Evolutionary conservation across 2,888 invertebrate genomes (phyloP).

Genomic region (Actias luna): DNA sequence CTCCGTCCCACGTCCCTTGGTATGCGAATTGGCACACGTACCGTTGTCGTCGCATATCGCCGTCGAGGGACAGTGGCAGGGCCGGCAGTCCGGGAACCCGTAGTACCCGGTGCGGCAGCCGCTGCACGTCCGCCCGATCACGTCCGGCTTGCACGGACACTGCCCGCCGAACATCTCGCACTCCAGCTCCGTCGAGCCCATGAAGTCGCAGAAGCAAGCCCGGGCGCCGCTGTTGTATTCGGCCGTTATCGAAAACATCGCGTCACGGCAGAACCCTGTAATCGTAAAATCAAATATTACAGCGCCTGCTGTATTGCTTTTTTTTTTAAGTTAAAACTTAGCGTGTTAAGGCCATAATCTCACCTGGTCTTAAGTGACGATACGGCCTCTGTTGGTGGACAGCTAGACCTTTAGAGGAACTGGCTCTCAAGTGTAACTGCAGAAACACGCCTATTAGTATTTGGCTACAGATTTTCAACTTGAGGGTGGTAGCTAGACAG

Average conservation of each 20-base stretch:
- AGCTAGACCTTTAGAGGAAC: too few species aligned
- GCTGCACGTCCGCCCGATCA: slow-evolving; percentile 94
- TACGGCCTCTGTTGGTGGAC: too few species aligned
- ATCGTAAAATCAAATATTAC: neutral
- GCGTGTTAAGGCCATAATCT: too few species aligned
- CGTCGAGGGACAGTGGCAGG: slow-evolving; percentile 92
- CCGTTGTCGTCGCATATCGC: slow-evolving; percentile 89
- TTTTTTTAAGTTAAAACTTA: too few species aligned
- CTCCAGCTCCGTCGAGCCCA: slow-evolving; percentile 91
- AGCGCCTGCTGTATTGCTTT: too few species aligned
- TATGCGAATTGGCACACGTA: slow-evolving; percentile 29
- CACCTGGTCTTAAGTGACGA: too few species aligned
- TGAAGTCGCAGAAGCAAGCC: slow-evolving; percentile 93
- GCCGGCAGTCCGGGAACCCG: slow-evolving; percentile 96
- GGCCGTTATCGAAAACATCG: slow-evolving; percentile 96
- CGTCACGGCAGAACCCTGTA: slow-evolving; percentile 92
- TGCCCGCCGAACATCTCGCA: slow-evolving; percentile 98
- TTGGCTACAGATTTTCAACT: too few species aligned
- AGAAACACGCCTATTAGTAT: too few species aligned
- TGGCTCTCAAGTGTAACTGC: too few species aligned
- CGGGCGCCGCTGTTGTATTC: slow-evolving; percentile 97
- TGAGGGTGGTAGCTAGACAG: too few species aligned
- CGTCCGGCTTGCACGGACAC: slow-evolving; percentile 94
- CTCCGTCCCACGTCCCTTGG: too few species aligned
- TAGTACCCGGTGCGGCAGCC: slow-evolving; percentile 95